Percentiles rank a stretch among this genome's conserved stretches.
phyloP scores from a whole-genome alignment of 2,888 invertebrate genomes.

The Abrostola triplasia region DNA sequence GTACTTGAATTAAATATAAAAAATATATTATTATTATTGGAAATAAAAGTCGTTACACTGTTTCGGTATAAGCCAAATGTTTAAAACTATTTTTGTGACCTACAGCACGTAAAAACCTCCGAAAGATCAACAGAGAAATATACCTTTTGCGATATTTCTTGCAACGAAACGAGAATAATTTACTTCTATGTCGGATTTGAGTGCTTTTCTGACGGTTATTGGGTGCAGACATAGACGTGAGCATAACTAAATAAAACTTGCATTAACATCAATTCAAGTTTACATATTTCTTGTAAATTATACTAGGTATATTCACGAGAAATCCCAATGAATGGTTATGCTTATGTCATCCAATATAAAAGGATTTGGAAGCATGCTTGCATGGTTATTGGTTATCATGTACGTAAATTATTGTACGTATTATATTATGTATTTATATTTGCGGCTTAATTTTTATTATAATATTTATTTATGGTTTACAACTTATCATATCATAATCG shows the following conservation, averaged over 20 bases:
- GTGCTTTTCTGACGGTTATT: not conserved
- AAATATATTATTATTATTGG: no score
- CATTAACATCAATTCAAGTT: not conserved
- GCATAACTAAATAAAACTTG: not conserved
- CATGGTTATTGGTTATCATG: not conserved
- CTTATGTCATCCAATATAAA: not conserved
- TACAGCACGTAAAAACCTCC: no score
- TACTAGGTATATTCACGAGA: no score
- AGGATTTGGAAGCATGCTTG: constrained; percentile 1
- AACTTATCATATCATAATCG: no score
- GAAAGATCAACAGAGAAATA: no score
- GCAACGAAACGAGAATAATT: not conserved
- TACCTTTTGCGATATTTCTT: no score
- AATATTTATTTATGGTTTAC: no score
- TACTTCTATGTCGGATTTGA: not conserved
- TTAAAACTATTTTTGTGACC: no score
- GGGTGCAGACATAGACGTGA: not conserved
- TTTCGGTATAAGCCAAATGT: no score
- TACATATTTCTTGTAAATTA: not conserved
- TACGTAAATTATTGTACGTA: not conserved
- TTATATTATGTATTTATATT: not conserved
- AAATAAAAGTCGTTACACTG: no score
- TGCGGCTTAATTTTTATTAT: no score
- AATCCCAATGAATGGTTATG: not conserved
- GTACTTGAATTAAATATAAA: no score